phyloP scores from a whole-genome alignment of 2,113 vertebrate genomes.

The Oxyura jamaicensis region DNA sequence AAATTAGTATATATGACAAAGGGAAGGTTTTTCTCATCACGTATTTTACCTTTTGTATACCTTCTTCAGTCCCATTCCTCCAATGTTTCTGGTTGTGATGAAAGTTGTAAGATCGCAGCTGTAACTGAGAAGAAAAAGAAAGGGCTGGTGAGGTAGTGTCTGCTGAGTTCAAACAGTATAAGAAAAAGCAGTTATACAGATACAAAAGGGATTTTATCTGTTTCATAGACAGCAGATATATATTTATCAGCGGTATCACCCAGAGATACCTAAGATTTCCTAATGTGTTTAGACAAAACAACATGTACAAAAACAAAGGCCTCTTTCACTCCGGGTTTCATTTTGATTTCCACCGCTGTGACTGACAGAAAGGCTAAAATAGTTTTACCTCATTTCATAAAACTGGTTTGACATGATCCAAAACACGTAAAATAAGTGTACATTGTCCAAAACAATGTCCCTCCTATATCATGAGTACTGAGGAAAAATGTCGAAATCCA shows the following conservation, averaged over 20 bases:
- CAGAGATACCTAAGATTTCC: background rate
- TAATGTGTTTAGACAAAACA: background rate
- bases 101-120: background rate
- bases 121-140: background rate
- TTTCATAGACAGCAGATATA: background rate
- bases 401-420: background rate
- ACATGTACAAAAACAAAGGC: background rate
- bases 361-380: background rate
- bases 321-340: background rate
- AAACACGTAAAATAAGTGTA: background rate
- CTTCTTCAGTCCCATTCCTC: background rate
- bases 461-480: constrained; percentile 83
- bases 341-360: background rate
- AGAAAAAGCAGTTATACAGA: accelerated
- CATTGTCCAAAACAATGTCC: background rate
- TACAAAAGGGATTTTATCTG: background rate
- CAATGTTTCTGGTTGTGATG: background rate
- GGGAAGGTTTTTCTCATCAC: background rate
- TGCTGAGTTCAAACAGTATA: background rate
- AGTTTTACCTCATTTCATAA: background rate
- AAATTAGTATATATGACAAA: background rate
- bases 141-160: background rate
- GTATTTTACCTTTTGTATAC: background rate
- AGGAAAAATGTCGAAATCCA: constrained; percentile 84
- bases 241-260: accelerated